Evolutionary conservation across 2,888 invertebrate genomes (phyloP).

Genomic region (Nowickia ferox): DNA sequence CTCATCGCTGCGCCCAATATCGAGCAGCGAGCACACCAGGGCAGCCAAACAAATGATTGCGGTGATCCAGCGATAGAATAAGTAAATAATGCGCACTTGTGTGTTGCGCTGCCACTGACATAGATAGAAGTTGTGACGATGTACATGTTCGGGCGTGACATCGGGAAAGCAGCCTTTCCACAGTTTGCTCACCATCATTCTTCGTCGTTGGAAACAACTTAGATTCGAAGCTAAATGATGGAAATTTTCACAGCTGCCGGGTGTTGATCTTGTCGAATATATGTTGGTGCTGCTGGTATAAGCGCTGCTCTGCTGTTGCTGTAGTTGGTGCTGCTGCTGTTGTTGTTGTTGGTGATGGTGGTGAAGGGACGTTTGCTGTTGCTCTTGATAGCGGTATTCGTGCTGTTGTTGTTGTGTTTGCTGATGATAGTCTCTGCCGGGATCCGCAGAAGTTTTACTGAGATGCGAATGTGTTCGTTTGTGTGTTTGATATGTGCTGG

Average conservation of each 20-base stretch:
- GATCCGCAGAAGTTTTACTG: slow-evolving; percentile 50
- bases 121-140: slow-evolving; percentile 83
- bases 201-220: slow-evolving; percentile 79
- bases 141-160: slow-evolving; percentile 82
- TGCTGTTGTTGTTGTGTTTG: slow-evolving; percentile 71
- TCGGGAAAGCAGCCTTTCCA: slow-evolving; percentile 83
- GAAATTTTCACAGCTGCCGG: slow-evolving; percentile 79
- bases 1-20: slow-evolving; percentile 83
- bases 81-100: slow-evolving; percentile 83
- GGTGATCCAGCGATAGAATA: slow-evolving; percentile 83
- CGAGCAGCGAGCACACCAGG: slow-evolving; percentile 82
- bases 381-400: slow-evolving; percentile 64
- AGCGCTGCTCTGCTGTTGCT: slow-evolving; percentile 63
- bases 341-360: slow-evolving; percentile 70
- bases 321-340: slow-evolving; percentile 66
- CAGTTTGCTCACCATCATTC: slow-evolving; percentile 83
- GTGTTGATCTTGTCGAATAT: slow-evolving; percentile 73
- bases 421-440: slow-evolving; percentile 59
- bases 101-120: slow-evolving; percentile 83
- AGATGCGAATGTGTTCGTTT: slow-evolving; percentile 48
- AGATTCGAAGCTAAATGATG: slow-evolving; percentile 79
- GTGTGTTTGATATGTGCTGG: slow-evolving; percentile 64
- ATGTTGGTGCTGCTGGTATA: slow-evolving; percentile 74
- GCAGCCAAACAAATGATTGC: slow-evolving; percentile 83
- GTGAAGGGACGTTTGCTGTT: slow-evolving; percentile 74